Evolutionary conservation across 1,140 invertebrate genomes (phyloP).

Genomic region (Colletes latitarsis): DNA sequence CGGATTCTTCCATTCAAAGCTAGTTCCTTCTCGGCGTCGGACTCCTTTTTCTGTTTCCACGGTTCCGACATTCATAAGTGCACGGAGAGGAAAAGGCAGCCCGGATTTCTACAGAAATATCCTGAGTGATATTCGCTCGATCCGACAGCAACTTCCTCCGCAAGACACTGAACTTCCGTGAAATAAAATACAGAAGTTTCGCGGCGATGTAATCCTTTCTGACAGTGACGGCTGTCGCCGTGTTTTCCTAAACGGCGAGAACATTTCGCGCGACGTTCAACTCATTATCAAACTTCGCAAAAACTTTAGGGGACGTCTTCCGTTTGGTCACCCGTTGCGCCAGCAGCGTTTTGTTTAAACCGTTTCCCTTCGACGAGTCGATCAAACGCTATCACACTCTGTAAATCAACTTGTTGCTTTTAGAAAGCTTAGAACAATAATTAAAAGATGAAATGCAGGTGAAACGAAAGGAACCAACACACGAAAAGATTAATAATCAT

Average conservation of each 20-base stretch:
- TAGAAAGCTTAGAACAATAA: too few species aligned
- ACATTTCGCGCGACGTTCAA: constrained; percentile 1
- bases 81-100: constrained; percentile 23
- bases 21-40: background rate
- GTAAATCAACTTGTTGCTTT: too few species aligned
- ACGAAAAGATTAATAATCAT: too few species aligned
- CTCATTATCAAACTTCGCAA: background rate
- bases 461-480: too few species aligned
- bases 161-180: constrained; percentile 26
- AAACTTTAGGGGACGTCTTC: background rate
- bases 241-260: background rate
- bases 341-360: background rate
- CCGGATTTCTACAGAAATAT: constrained; percentile 38
- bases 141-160: constrained; percentile 27
- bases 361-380: too few species aligned
- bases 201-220: constrained; percentile 3
- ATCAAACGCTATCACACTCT: too few species aligned
- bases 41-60: background rate
- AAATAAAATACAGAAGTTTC: constrained; percentile 20
- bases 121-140: constrained; percentile 45
- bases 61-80: constrained; percentile 35
- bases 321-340: background rate
- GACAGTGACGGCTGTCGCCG: background rate
- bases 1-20: constrained; percentile 12
- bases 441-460: too few species aligned